Evolutionary conservation across 2,888 invertebrate genomes (phyloP), one percentile per base, ranked within the genome.

Genomic region (Tetranychus truncatus): DNA sequence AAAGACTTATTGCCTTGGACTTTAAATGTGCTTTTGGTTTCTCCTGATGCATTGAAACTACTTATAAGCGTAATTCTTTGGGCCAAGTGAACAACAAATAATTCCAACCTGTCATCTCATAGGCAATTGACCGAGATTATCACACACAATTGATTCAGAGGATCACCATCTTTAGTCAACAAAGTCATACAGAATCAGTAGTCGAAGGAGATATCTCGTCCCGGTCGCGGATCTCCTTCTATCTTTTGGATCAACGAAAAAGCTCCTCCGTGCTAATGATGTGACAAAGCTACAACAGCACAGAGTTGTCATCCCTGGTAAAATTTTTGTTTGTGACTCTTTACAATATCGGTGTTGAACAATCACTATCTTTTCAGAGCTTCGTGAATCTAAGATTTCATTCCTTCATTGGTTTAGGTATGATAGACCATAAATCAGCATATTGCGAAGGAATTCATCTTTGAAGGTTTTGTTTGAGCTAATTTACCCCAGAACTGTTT

Each of bases 141-240:
- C 79, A 45, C 81, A n/a, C 82, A 73, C 45, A n/a, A 45, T 44
- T 73, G 44, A 46, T 45, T 46, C 45, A n/a, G 45, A 44, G 44
- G 73, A 21, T 45, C 73, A 46, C 11, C 45, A 5, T 73, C n/a
- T 5, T 46, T 24, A n/a, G 0, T 73, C 73, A 8, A 78, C 76
- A 74, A 80, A 82, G 65, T 83, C 80, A 6, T n/a, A 82, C 79
- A 1, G 80, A 80, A 75, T 82, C 82, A 1, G 83, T 83, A 72
- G n/a, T 83, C 82, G 74, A 78, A 81, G 77, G 83, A 82, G n/a
- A 73, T 5, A 6, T 9, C 6, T 9, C n/a, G 21, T 44, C 46
- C 73, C n/a, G n/a, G n/a, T 5, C 44, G 0, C 15, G 6, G 6
- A 8, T n/a, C n/a, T 15, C 6, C 8, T 18, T 73, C 73, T 0